A percentile compares a stretch with the other conserved stretches of the same genome.
Conservation (phyloP, 2,113 vertebrate genomes). For the Ceratotherium simum region DNA sequence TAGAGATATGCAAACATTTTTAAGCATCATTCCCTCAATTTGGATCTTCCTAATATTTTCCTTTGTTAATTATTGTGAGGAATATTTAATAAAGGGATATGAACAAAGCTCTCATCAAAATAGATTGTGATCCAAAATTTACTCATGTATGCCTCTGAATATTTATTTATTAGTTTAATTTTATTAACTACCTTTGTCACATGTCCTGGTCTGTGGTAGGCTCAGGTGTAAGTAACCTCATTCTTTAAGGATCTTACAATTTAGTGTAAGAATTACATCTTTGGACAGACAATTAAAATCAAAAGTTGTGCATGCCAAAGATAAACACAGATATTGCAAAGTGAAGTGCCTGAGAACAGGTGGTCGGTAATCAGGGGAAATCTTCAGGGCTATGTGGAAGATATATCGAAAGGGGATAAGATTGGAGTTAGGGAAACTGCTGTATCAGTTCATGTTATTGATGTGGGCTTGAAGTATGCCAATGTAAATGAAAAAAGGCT, state of each 20-base stretch:
- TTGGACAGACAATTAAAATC: neutral
- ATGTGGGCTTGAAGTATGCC: neutral
- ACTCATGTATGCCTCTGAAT: neutral
- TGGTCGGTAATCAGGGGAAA: neutral
- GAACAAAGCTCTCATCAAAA: neutral
- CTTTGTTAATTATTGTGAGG: neutral
- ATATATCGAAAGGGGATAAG: neutral
- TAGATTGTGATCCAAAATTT: neutral
- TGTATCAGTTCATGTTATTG: neutral
- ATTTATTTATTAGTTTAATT: neutral
- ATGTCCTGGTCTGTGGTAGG: neutral
- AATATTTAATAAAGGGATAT: neutral
- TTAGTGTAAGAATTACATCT: neutral
- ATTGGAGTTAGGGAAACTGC: neutral
- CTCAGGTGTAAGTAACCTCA: neutral
- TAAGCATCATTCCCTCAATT: neutral
- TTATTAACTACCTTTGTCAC: neutral
- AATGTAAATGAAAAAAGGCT: neutral
- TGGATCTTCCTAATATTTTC: neutral
- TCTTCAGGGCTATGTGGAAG: neutral
- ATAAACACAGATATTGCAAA: neutral
- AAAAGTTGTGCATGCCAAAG: neutral
- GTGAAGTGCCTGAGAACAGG: neutral
- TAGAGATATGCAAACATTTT: neutral
- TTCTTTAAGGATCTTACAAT: neutral